These are phyloP conservation scores for Melanitta fusca DNA, from an alignment of 2,797 vertebrate genomes.

Conservation along the genomic window DNA sequence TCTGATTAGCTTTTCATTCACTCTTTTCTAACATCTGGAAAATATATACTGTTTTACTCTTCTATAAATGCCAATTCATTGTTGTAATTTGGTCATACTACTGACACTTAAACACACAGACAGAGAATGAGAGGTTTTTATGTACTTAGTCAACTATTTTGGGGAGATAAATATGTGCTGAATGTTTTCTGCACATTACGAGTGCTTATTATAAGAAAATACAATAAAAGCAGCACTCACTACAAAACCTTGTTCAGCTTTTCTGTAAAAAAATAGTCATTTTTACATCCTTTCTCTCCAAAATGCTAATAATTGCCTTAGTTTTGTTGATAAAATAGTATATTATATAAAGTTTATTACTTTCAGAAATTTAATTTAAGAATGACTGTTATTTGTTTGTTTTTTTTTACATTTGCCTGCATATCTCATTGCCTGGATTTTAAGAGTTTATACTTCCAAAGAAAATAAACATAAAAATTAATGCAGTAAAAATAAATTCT, in stretches of 20 bases:
- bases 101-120: neutral
- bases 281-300: neutral
- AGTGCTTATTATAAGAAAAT: conserved; percentile 6
- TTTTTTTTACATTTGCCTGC: neutral
- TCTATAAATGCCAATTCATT: neutral
- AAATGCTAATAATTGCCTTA: neutral
- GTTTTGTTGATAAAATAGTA: neutral
- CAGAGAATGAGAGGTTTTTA: neutral
- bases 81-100: conserved; percentile 22
- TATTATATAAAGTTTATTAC: neutral
- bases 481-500: neutral
- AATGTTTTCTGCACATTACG: conserved; percentile 46
- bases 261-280: neutral
- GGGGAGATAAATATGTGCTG: conserved; percentile 28
- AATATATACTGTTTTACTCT: neutral
- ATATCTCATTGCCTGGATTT: neutral
- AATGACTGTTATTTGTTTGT: neutral
- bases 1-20: neutral
- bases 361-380: neutral
- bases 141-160: conserved; percentile 36
- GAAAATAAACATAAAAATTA: neutral
- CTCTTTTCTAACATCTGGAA: neutral
- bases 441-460: neutral
- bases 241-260: neutral
- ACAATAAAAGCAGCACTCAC: neutral